Evolutionary conservation across 2,113 vertebrate species (phyloP).

Genomic region (Oryzias curvinotus): DNA sequence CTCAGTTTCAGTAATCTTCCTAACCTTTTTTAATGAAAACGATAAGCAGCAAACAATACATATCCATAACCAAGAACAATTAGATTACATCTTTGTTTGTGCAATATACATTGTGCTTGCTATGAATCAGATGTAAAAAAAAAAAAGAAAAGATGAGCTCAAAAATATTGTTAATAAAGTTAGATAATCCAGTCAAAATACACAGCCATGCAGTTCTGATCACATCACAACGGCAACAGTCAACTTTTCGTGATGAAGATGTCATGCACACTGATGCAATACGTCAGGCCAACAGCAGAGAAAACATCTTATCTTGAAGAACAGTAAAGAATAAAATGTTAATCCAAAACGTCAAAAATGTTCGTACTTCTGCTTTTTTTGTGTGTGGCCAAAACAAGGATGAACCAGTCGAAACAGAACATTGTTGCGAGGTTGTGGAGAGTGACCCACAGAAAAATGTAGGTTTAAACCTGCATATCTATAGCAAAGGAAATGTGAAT

Average conservation of each 20-base stretch:
- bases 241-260: too few relatives aligned
- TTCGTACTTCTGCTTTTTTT: neutral
- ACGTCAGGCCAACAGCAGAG: neutral
- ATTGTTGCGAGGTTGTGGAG: neutral
- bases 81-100: too few relatives aligned
- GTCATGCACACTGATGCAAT: slow-evolving; percentile 4
- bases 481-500: neutral
- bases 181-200: slow-evolving; percentile 7
- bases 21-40: too few relatives aligned
- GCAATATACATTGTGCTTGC: neutral
- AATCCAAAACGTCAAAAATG: too few relatives aligned
- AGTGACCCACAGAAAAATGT: neutral
- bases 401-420: neutral
- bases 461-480: neutral
- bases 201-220: slow-evolving; percentile 56
- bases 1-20: too few relatives aligned
- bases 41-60: too few relatives aligned
- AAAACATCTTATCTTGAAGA: neutral
- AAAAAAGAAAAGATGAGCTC: too few relatives aligned
- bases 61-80: too few relatives aligned
- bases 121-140: neutral
- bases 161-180: neutral
- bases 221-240: slow-evolving; percentile 17
- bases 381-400: neutral
- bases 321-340: too few relatives aligned